phyloP scores from a whole-genome alignment of 1,140 invertebrate species.

The Caenorhabditis tropicalis region DNA sequence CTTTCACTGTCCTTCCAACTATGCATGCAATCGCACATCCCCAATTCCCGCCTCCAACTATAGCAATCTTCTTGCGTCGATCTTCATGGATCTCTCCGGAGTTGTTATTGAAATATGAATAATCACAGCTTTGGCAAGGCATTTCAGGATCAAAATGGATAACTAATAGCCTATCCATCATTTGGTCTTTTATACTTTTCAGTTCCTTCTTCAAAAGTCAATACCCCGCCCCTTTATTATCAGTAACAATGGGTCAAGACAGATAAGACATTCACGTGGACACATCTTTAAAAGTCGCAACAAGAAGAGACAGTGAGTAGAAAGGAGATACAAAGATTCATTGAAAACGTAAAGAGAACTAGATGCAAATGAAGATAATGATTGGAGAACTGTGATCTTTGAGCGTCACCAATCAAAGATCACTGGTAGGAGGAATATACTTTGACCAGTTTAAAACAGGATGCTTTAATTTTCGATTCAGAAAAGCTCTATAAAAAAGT shows the following conservation, averaged over 20 bases:
- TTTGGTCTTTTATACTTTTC: neutral
- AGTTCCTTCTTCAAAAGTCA: conserved; percentile 17
- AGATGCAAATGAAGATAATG: neutral
- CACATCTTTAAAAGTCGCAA: conserved; percentile 15
- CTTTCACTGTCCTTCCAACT: conserved; percentile 86
- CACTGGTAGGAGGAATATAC: neutral
- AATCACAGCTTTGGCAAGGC: conserved; percentile 20
- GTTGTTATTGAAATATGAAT: conserved; percentile 7
- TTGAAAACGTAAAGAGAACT: neutral
- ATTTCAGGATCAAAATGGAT: neutral
- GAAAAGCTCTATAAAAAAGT: too few relatives aligned
- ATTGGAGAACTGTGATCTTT: conserved; percentile 16
- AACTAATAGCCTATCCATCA: neutral
- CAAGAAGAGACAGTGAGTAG: neutral
- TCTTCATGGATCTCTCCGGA: neutral
- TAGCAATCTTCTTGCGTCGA: conserved; percentile 66
- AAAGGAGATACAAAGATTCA: neutral
- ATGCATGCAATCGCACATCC: conserved; percentile 99
- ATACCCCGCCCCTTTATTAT: neutral
- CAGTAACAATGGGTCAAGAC: neutral
- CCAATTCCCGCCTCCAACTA: conserved; percentile 74
- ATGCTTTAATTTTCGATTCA: too few relatives aligned
- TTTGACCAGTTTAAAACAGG: too few relatives aligned
- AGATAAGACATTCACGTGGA: conserved; percentile 7
- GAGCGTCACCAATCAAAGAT: neutral